phyloP scores from a whole-genome alignment of 2,797 vertebrate genomes.

The Avahi laniger region DNA sequence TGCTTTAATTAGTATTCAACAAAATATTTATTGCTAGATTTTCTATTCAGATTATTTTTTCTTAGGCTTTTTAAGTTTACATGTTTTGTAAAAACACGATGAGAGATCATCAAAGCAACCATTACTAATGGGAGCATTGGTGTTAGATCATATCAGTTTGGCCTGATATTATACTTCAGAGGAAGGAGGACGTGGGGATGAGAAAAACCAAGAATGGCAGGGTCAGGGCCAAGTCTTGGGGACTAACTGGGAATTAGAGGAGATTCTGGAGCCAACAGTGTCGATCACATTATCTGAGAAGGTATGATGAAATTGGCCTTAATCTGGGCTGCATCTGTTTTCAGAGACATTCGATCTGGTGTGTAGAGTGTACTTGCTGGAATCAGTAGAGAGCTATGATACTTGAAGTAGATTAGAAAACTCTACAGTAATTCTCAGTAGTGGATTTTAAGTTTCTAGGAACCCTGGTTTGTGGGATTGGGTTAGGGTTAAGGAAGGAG shows the following conservation, averaged over 20 bases:
- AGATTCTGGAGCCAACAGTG: background rate
- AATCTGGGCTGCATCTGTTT: background rate
- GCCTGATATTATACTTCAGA: background rate
- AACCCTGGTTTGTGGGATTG: too few species aligned
- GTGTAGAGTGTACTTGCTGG: background rate
- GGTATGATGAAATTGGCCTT: background rate
- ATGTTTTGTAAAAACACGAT: background rate
- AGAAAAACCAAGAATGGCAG: background rate
- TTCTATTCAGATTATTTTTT: background rate
- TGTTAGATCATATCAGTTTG: background rate
- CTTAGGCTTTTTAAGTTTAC: background rate
- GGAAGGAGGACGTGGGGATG: background rate
- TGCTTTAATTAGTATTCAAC: background rate
- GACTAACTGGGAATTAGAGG: background rate
- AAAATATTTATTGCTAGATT: background rate
- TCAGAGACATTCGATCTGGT: background rate
- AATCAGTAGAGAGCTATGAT: background rate
- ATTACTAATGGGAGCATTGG: background rate
- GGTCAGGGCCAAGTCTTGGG: background rate
- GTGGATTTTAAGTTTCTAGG: background rate
- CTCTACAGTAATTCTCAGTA: background rate
- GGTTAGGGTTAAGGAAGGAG: background rate
- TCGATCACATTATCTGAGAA: too few species aligned
- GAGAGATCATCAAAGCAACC: background rate
- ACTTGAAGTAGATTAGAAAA: background rate